phyloP scores from a whole-genome alignment of 92 coral and sea anemone genomes.

The Porites divaricata region DNA sequence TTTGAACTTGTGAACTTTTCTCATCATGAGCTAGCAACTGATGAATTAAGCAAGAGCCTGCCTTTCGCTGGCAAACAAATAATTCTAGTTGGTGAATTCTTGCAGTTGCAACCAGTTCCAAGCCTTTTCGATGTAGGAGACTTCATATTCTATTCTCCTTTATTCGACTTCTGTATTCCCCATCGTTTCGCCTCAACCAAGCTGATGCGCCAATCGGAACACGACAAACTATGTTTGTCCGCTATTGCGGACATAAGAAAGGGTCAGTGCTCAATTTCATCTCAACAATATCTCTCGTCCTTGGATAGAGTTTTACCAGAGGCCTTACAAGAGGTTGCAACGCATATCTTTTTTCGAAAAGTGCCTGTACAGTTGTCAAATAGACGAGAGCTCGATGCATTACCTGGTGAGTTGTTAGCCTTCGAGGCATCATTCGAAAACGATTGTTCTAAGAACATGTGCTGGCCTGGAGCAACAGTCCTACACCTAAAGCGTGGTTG shows the following conservation, averaged over 20 bases:
- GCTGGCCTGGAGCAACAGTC: not conserved
- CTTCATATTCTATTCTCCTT: no score
- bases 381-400: not conserved
- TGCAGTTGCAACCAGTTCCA: slow-evolving; percentile 59
- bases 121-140: slow-evolving; percentile 34
- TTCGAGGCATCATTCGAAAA: not conserved
- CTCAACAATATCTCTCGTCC: not conserved
- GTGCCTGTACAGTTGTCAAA: slow-evolving; percentile 11
- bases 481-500: slow-evolving; percentile 5
- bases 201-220: no score
- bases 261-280: not conserved
- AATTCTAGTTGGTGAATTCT: slow-evolving; percentile 58
- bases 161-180: no score
- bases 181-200: not conserved
- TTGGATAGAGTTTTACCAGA: not conserved
- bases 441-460: not conserved
- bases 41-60: not conserved
- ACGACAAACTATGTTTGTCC: not conserved
- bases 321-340: not conserved
- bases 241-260: not conserved
- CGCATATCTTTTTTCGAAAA: slow-evolving; percentile 17
- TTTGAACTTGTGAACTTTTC: slow-evolving; percentile 9
- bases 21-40: slow-evolving; percentile 12
- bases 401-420: slow-evolving; percentile 20
- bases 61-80: slow-evolving; percentile 63